A percentile compares a stretch with the other conserved stretches of the same genome.
phyloP scores from a whole-genome alignment of 2,113 vertebrate genomes.

The Bagarius yarrelli region DNA sequence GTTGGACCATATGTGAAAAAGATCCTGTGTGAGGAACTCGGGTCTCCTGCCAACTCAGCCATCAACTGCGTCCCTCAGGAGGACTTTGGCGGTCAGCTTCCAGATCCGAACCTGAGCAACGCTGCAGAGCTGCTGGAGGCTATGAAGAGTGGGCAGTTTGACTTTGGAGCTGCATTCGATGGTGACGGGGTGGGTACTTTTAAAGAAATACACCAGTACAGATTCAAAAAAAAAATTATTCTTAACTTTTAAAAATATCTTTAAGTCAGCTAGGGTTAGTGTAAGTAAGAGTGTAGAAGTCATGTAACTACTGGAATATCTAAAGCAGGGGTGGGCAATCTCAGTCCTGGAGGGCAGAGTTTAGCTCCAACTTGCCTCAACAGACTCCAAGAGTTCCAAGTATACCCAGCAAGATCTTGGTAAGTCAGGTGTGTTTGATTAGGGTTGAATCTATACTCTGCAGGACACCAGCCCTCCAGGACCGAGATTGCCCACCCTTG shows the following conservation, averaged over 20 bases:
- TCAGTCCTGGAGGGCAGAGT: no score
- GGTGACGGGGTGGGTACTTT: slow-evolving; percentile 83
- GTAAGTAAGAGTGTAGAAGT: not conserved
- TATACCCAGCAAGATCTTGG: no score
- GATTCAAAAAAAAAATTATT: not conserved
- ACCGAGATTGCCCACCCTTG: no score
- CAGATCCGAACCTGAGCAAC: slow-evolving; percentile 87
- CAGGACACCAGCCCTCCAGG: no score
- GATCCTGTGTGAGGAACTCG: slow-evolving; percentile 93
- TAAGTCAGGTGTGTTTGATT: no score
- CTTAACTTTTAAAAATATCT: not conserved
- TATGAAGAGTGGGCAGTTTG: slow-evolving; percentile 88
- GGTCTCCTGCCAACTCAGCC: slow-evolving; percentile 88
- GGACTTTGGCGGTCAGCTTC: slow-evolving; percentile 89
- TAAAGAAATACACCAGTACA: not conserved
- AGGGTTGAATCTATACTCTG: no score
- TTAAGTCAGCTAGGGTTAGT: not conserved
- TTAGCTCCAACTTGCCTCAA: no score
- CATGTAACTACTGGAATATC: not conserved
- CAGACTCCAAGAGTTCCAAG: no score
- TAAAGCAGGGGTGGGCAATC: no score
- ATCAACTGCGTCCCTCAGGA: slow-evolving; percentile 91
- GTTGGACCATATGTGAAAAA: slow-evolving; percentile 89
- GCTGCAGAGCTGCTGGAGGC: slow-evolving; percentile 87
- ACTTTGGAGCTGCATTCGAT: slow-evolving; percentile 94